phyloP scores from a whole-genome alignment of 2,888 invertebrate genomes.

The Hermaeophaga mercurialis region DNA sequence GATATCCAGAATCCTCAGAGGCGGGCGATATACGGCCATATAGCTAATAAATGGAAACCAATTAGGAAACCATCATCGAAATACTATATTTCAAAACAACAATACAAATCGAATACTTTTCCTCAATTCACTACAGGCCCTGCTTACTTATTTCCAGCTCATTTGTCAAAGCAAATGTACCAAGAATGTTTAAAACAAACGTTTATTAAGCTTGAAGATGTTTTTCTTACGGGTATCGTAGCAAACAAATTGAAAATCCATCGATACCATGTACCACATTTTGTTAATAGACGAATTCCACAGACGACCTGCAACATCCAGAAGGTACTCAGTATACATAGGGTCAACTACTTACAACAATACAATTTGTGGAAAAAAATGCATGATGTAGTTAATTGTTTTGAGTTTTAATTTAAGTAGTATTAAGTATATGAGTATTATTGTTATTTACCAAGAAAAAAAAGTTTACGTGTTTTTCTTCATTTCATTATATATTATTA shows the following conservation, averaged over 20 bases:
- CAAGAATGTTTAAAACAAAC: slow-evolving; percentile 70
- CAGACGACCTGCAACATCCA: slow-evolving; percentile 82
- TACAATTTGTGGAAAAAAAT: slow-evolving; percentile 90
- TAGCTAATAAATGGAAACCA: slow-evolving; percentile 85
- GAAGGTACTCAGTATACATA: slow-evolving; percentile 83
- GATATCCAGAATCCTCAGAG: slow-evolving; percentile 66
- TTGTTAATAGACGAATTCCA: slow-evolving; percentile 78
- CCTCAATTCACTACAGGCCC: slow-evolving; percentile 95
- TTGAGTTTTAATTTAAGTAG: no score
- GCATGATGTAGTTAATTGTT: slow-evolving; percentile 82
- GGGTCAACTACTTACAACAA: slow-evolving; percentile 87
- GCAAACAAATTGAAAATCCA: slow-evolving; percentile 73
- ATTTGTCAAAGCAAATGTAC: slow-evolving; percentile 74
- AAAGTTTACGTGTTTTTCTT: no score
- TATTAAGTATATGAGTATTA: no score
- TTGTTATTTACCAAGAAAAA: no score
- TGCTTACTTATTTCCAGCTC: slow-evolving; percentile 81
- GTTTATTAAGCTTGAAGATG: slow-evolving; percentile 88
- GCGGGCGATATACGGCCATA: slow-evolving; percentile 77
- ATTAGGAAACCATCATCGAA: slow-evolving; percentile 84
- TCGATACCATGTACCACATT: slow-evolving; percentile 75
- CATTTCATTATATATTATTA: no score
- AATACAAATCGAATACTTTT: slow-evolving; percentile 76
- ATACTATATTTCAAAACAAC: slow-evolving; percentile 81
- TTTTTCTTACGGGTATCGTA: slow-evolving; percentile 88